phyloP scores from a whole-genome alignment of 2,888 invertebrate genomes.

The Urechis unicinctus region DNA sequence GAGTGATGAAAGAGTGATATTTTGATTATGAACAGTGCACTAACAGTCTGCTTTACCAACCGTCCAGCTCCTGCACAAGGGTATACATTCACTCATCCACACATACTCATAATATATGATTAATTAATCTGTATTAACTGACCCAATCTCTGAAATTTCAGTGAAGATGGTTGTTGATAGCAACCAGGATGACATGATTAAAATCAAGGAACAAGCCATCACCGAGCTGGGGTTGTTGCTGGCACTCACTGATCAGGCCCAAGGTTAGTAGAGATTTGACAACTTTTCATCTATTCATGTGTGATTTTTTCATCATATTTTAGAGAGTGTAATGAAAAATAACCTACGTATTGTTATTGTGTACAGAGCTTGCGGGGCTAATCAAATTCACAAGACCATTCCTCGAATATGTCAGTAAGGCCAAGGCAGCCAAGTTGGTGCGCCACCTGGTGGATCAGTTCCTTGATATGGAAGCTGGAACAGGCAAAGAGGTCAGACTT shows the following conservation, averaged over 20 bases:
- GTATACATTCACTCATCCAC: too few species aligned
- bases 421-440: conserved; percentile 97
- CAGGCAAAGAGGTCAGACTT: conserved; percentile 76
- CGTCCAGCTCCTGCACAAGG: too few species aligned
- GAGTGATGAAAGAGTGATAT: too few species aligned
- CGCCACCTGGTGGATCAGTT: conserved; percentile 95
- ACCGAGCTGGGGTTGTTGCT: conserved; percentile 85
- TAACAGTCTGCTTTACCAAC: too few species aligned
- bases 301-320: too few species aligned
- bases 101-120: too few species aligned
- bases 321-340: too few species aligned
- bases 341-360: too few species aligned
- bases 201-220: conserved; percentile 87
- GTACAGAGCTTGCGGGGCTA: conserved; percentile 59
- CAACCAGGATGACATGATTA: conserved; percentile 77
- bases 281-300: neutral
- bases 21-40: too few species aligned
- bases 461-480: conserved; percentile 90
- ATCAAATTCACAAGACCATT: conserved; percentile 95
- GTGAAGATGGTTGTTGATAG: conserved; percentile 42
- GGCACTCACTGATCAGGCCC: conserved; percentile 82
- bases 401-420: conserved; percentile 90
- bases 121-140: too few species aligned
- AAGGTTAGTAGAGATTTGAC: conserved; percentile 54
- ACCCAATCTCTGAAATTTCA: too few species aligned